Evolutionary conservation across 1,140 invertebrate genomes (phyloP).

Genomic region (Aphelinus atriplicis): DNA sequence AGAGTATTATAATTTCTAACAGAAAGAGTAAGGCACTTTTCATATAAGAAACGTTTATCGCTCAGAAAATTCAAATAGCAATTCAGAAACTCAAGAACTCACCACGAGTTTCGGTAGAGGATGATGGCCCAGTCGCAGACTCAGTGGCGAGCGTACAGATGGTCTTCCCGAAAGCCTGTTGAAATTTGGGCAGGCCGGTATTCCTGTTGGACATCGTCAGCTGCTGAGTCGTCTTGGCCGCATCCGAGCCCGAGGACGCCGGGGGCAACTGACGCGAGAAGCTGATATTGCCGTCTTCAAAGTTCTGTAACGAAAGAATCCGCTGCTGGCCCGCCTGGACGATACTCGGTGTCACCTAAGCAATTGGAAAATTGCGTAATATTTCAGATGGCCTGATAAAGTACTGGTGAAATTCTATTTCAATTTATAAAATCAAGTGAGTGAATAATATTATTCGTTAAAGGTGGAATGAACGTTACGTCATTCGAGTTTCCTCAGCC

Average conservation of each 20-base stretch:
- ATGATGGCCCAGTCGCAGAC: conserved; percentile 47
- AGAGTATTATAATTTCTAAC: too few relatives aligned
- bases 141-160: conserved; percentile 60
- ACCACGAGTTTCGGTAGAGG: conserved; percentile 47
- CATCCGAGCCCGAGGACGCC: conserved; percentile 30
- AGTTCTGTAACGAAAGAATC: conserved; percentile 55
- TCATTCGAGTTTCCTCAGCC: too few relatives aligned
- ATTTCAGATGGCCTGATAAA: too few relatives aligned
- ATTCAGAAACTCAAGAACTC: background rate
- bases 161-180: conserved; percentile 80
- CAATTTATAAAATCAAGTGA: too few relatives aligned
- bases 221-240: conserved; percentile 6
- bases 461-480: too few relatives aligned
- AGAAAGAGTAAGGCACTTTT: too few relatives aligned
- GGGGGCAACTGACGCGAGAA: conserved; percentile 49
- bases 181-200: conserved; percentile 77
- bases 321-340: conserved; percentile 50
- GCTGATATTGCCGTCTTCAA: conserved; percentile 50
- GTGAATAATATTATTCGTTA: too few relatives aligned
- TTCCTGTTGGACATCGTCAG: conserved; percentile 58
- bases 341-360: conserved; percentile 51
- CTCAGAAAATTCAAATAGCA: too few relatives aligned
- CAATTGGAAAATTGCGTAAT: too few relatives aligned
- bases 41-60: too few relatives aligned
- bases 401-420: too few relatives aligned